A percentile compares a stretch with the other conserved stretches of the same genome.
These are phyloP conservation scores for Drosophila bifasciata DNA, from an alignment of 1,140 invertebrate species.

Conservation along the genomic window DNA sequence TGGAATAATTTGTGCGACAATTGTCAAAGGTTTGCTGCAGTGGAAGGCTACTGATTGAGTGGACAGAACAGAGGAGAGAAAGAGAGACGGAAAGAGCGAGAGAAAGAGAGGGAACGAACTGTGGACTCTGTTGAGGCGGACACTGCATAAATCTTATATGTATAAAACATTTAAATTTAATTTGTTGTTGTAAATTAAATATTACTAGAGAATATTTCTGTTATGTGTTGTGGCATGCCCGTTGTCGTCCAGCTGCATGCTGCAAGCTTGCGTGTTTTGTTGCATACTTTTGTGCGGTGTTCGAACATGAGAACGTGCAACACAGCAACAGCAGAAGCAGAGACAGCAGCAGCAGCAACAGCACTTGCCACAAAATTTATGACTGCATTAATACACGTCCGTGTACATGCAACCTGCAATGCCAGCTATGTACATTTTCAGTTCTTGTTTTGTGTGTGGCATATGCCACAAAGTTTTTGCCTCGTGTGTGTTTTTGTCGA, in stretches of 20 bases:
- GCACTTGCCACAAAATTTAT: slow-evolving; percentile 77
- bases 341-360: slow-evolving; percentile 33
- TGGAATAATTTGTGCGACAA: slow-evolving; percentile 70
- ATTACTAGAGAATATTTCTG: slow-evolving; percentile 65
- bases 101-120: no score
- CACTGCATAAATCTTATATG: slow-evolving; percentile 74
- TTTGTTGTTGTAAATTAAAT: slow-evolving; percentile 81
- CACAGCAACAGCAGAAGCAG: slow-evolving; percentile 50
- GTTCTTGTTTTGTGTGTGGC: slow-evolving; percentile 68
- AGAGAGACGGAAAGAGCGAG: neutral
- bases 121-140: neutral
- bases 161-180: slow-evolving; percentile 77
- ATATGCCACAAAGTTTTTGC: slow-evolving; percentile 63
- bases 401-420: slow-evolving; percentile 28
- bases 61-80: neutral
- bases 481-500: slow-evolving; percentile 33
- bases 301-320: slow-evolving; percentile 50
- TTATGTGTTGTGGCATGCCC: no score
- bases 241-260: no score
- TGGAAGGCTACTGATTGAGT: slow-evolving; percentile 32
- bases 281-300: slow-evolving; percentile 58
- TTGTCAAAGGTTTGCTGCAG: slow-evolving; percentile 37
- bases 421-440: slow-evolving; percentile 29
- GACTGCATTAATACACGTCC: slow-evolving; percentile 61
- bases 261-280: slow-evolving; percentile 38